These are phyloP conservation scores for Arizona elegans DNA, from an alignment of 2,113 vertebrate species.

Conservation along the genomic window DNA sequence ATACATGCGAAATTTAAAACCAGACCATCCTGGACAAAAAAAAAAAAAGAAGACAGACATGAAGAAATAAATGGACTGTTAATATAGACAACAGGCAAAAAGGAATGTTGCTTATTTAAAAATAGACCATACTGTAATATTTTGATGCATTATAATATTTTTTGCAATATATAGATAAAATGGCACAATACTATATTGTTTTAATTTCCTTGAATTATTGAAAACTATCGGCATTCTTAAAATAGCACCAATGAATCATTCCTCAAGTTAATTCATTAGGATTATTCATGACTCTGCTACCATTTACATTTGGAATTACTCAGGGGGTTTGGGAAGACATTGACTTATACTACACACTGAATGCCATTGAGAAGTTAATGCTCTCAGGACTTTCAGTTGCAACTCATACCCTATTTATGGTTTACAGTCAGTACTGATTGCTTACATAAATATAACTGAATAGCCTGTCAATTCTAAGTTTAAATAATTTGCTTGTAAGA, in stretches of 20 bases:
- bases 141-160: neutral
- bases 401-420: slow-evolving; percentile 14
- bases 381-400: neutral
- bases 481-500: slow-evolving; percentile 7
- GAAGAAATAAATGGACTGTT: neutral
- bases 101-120: neutral
- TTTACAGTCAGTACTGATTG: neutral
- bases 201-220: neutral
- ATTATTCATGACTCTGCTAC: neutral
- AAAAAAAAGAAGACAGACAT: neutral
- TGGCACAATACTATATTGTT: neutral
- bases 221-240: neutral
- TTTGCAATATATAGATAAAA: neutral
- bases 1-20: neutral
- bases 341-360: neutral
- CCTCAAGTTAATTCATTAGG: neutral
- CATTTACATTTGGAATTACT: neutral
- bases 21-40: neutral
- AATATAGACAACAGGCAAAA: neutral
- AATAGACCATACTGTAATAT: too few relatives aligned
- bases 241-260: slow-evolving; percentile 8
- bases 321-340: neutral
- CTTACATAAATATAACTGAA: neutral
- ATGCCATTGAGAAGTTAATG: neutral
- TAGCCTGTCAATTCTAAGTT: neutral